A percentile compares a stretch with the other conserved stretches of the same genome.
phyloP scores from a whole-genome alignment of 1,140 invertebrate species.

The Ceratosolen solmsi region DNA sequence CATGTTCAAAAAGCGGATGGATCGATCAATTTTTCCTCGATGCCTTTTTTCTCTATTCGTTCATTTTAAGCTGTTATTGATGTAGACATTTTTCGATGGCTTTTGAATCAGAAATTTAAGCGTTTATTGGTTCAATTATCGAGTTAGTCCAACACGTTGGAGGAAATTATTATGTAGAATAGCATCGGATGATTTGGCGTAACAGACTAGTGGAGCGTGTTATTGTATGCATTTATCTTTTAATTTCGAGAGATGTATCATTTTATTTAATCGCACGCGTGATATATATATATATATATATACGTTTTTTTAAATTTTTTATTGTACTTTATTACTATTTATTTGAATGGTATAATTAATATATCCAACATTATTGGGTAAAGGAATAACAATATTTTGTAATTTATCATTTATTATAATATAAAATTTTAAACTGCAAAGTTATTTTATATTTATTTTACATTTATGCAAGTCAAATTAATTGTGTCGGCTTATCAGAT shows the following conservation, averaged over 20 bases:
- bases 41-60: background rate
- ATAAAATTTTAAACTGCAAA: no score
- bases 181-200: background rate
- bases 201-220: background rate
- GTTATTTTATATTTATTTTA: no score
- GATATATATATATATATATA: no score
- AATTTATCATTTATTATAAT: no score
- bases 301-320: no score
- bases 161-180: background rate
- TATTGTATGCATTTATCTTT: background rate
- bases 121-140: conserved; percentile 32
- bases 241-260: background rate
- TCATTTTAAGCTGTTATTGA: background rate
- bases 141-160: background rate
- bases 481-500: no score
- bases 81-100: background rate
- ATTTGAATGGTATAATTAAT: no score
- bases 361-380: no score
- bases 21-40: conserved; percentile 13
- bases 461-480: no score
- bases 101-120: background rate
- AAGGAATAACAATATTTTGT: no score
- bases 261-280: background rate
- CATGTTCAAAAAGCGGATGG: conserved; percentile 10
- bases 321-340: no score